Evolutionary conservation across 2,113 vertebrate genomes (phyloP), one percentile per base, ranked within the genome.

Genomic region (Catharus fuscescens): DNA sequence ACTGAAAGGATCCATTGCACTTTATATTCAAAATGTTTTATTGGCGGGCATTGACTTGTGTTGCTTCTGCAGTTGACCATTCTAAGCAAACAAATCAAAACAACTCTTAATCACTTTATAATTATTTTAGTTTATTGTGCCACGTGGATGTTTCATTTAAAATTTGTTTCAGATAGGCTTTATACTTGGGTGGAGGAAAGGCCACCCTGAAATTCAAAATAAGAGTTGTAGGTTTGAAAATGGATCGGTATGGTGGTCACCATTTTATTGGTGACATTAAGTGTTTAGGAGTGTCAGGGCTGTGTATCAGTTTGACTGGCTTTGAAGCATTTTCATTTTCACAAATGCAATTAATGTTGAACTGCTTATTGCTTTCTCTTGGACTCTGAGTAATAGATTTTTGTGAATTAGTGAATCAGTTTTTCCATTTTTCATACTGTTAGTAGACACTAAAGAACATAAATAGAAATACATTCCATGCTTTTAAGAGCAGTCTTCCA

Each of bases 51-150:
- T 45, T 54, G 66, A 50, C 23, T 76, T 34, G 48, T 62, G 47
- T 54, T 69, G 45, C 72, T 86, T 87, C 45, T 70, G 31, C 54
- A 86, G 61, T n/a, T 90, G 74, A 80, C 78, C 54, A 17, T 82
- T 86, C 25, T 32, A 48, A 92, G 18, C 28, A 65, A 93, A 86
- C 56, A 47, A 7, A 65, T 95, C n/a, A 88, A 88, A 96, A 80
- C 74, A 12, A 50, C 5, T 87, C 76, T 38, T 80, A 84, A 66
- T 32, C 59, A 14, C 16, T 83, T 60, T 7, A 56, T 36, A 77
- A 85, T 81, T 95, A 89, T 80, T 97, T 42, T 65, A 92, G 47
- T 94, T 94, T 90, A 80, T 76, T 78, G 23, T 79, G 29, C 26
- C 34, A 66, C 36, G 18, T 36, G 38, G 14, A 26, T 73, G n/a